These are phyloP conservation scores for Leucophora obtusa DNA, from an alignment of 2,888 invertebrate genomes.

Conservation along the genomic window DNA sequence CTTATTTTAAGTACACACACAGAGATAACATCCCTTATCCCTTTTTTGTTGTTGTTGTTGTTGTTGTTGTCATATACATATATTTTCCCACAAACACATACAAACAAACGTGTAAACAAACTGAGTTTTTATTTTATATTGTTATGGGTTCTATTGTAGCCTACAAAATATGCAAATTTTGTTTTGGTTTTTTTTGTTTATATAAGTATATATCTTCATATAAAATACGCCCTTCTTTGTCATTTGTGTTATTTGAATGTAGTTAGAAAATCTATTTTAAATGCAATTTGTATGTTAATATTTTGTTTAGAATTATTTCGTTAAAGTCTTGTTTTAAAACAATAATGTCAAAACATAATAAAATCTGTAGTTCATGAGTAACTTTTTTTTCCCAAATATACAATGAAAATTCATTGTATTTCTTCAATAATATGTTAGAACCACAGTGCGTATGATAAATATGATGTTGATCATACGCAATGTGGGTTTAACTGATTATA, in stretches of 20 bases:
- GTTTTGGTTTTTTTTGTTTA: neutral
- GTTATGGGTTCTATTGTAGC: neutral
- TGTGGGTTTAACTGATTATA: too few relatives aligned
- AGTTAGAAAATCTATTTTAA: constrained; percentile 27
- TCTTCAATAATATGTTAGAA: too few relatives aligned
- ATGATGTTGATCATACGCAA: too few relatives aligned
- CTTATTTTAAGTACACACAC: too few relatives aligned
- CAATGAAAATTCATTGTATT: too few relatives aligned
- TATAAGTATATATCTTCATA: neutral
- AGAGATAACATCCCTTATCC: neutral
- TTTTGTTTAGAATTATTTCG: constrained; percentile 7
- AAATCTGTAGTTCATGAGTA: constrained; percentile 12
- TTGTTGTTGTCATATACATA: too few relatives aligned
- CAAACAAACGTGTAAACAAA: neutral
- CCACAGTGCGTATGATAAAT: too few relatives aligned
- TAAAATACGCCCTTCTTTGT: constrained; percentile 6
- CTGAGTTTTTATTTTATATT: neutral
- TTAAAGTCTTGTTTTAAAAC: constrained; percentile 19
- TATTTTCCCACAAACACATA: neutral
- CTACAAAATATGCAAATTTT: constrained; percentile 33
- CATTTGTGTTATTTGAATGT: neutral
- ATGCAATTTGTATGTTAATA: constrained; percentile 53
- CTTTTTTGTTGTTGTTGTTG: too few relatives aligned
- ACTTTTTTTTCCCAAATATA: too few relatives aligned
- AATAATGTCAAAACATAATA: constrained; percentile 21